These are phyloP conservation scores for Heteromurus nitidus DNA, from an alignment of 2,888 invertebrate species.

Conservation along the genomic window DNA sequence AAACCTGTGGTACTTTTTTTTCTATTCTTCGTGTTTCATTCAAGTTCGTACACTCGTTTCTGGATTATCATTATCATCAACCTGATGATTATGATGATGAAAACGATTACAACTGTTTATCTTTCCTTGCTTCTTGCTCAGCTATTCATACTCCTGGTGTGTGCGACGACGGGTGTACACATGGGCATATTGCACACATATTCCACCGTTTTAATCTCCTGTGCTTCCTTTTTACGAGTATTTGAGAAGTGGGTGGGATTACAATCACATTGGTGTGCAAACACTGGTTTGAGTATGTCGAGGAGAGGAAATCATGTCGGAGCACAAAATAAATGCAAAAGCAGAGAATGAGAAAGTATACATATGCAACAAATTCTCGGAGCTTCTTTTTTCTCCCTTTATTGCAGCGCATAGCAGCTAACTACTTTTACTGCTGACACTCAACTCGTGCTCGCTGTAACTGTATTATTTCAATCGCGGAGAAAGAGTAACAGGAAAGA, in stretches of 20 bases:
- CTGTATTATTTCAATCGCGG: conserved; percentile 45
- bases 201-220: conserved; percentile 31
- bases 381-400: not conserved
- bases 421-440: not conserved
- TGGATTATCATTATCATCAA: conserved; percentile 11
- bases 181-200: not conserved
- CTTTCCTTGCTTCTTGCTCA: conserved; percentile 7
- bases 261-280: conserved; percentile 71
- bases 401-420: not conserved
- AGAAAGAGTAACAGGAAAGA: no score
- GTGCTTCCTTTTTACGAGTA: conserved; percentile 46
- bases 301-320: conserved; percentile 35
- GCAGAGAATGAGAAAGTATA: not conserved
- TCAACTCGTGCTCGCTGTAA: not conserved
- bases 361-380: not conserved
- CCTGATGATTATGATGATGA: conserved; percentile 23
- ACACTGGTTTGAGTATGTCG: conserved; percentile 49
- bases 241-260: conserved; percentile 73
- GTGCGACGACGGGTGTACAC: not conserved
- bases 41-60: not conserved
- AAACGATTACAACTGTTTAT: conserved; percentile 32
- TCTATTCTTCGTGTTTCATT: not conserved
- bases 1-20: not conserved
- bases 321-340: conserved; percentile 16
- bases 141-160: not conserved